phyloP scores from a whole-genome alignment of 2,888 invertebrate genomes.

The Masnerella sp. region DNA sequence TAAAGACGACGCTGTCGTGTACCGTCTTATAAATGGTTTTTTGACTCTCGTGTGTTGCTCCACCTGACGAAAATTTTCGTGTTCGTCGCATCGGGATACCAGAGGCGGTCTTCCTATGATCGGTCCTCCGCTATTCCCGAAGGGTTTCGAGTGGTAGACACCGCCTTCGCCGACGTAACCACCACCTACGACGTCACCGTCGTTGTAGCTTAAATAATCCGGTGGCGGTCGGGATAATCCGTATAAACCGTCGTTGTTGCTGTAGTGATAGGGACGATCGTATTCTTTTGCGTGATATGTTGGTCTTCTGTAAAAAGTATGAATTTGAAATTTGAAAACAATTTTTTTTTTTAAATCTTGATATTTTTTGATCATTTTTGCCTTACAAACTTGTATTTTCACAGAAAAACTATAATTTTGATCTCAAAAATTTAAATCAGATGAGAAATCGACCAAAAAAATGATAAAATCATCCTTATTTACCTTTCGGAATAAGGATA shows the following conservation, averaged over 20 bases:
- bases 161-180: constrained; percentile 74
- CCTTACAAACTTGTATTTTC: no score
- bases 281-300: no score
- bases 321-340: no score
- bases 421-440: background rate
- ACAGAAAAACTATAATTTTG: no score
- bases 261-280: constrained; percentile 56
- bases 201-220: constrained; percentile 72
- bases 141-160: constrained; percentile 71
- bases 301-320: no score
- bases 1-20: constrained; percentile 85
- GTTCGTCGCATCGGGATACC: constrained; percentile 86
- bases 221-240: constrained; percentile 66
- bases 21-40: constrained; percentile 86
- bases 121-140: constrained; percentile 75
- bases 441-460: background rate
- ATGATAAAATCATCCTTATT: background rate
- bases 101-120: constrained; percentile 77
- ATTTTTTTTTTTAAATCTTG: no score
- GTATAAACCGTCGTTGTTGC: constrained; percentile 63
- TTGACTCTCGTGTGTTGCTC: constrained; percentile 88
- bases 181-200: constrained; percentile 73
- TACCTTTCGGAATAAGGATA: constrained; percentile 70
- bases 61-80: constrained; percentile 89
- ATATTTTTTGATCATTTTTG: no score